Conservation (phyloP, 2,113 vertebrate species). For the Hippocampus mohnikei region DNA sequence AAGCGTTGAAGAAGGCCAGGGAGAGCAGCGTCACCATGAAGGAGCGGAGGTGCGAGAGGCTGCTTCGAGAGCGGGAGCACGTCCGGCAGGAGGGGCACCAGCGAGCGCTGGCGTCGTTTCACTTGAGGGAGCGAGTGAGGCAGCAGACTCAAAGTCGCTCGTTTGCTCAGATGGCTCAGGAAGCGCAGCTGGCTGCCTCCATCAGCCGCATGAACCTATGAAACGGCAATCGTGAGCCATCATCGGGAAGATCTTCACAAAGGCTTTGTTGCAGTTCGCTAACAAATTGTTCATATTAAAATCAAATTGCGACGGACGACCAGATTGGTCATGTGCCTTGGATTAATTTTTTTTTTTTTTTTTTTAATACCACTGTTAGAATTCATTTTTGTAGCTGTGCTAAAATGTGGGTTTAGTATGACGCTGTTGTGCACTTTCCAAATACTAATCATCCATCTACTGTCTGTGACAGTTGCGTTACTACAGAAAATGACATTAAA, state of each 20-base stretch:
- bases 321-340: not conserved
- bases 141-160: constrained; percentile 51
- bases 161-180: constrained; percentile 62
- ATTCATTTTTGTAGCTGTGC: no score
- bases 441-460: not conserved
- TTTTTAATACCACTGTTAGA: no score
- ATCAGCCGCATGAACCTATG: constrained; percentile 51
- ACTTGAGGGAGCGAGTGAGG: constrained; percentile 66
- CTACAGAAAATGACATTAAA: not conserved
- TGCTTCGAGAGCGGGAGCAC: constrained; percentile 60
- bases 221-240: not conserved
- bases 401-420: no score
- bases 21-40: constrained; percentile 60
- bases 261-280: not conserved
- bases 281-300: no score
- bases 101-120: constrained; percentile 60
- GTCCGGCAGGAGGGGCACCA: constrained; percentile 61
- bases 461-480: not conserved
- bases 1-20: constrained; percentile 41
- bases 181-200: constrained; percentile 57
- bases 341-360: no score
- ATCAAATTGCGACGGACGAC: no score
- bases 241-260: not conserved
- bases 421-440: not conserved
- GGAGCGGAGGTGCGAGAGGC: constrained; percentile 62